Evolutionary conservation across 2,113 vertebrate species (phyloP), one percentile per base, ranked within the genome.

Genomic region (Crotalus helleri): DNA sequence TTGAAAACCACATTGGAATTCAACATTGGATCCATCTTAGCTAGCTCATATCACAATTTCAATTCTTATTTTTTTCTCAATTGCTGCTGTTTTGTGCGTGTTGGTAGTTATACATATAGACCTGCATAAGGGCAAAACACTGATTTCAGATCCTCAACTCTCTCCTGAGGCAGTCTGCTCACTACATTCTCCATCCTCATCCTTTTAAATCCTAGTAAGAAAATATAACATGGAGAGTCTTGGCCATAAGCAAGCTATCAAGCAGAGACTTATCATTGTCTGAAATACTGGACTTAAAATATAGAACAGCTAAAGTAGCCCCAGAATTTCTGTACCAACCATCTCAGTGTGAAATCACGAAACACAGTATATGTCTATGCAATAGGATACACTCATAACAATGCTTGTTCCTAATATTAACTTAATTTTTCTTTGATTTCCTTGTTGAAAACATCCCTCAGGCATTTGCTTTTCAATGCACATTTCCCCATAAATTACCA

Each of bases 361-460:
- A 86, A 86, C 23, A 15, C 53, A n/a, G 23, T 49, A 6, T n/a
- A 26, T 33, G 39, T 29, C 39, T 86, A 58, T n/a, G 26, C 9
- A 49, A 10, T 29, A 87, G 85, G 59, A 91, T 91, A 91, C 59
- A 19, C 17, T 87, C 26, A 10, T 59, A 59, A 33, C 54, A 49
- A 5, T 21, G n/a, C 15, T 90, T 21, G 4, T 3, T 11, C 12
- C 26, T 69, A 59, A 44, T 46, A 86, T 49, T 91, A 81, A 51
- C 64, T 74, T 91, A 85, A 7, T 87, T 86, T 91, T 91, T 87
- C 55, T 86, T 91, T 87, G 81, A 91, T 87, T 91, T 87, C 9
- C 49, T 86, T 91, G 55, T n/a, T n/a, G 55, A 58, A 58, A 91
- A 33, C 54, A n/a, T 51, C 59, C 86, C 39, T 91, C 55, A 33